Evolutionary conservation across 2,888 invertebrate species (phyloP), one percentile per base, ranked within the genome.

Genomic region (Tenthredo scrophulariae): DNA sequence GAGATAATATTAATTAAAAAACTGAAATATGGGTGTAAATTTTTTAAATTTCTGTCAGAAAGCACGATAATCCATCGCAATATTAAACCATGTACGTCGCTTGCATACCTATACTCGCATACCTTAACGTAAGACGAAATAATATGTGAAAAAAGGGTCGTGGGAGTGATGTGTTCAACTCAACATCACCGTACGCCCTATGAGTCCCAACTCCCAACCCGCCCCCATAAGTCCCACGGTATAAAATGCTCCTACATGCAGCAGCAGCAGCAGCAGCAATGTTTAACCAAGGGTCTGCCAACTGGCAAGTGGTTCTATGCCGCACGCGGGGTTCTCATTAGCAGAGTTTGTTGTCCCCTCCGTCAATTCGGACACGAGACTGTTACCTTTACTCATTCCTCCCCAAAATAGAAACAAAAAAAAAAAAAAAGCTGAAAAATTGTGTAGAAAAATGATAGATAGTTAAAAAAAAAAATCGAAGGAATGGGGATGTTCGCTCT

Each of bases 151-250:
- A 80, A 80, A 80, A 80, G 80, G 80, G 62, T 80, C 80, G 80
- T 80, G 80, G 80, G 80, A 80, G 58, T 80, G 18, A 33, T 77
- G 74, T 40, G 77, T 77, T 77, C 50, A 77, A 26, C 77, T 22
- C 58, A 22, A n/a, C 50, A 54, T 22, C 29, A 1, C 18, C 80
- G 77, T 62, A 50, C 80, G 80, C 80, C 80, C 80, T 80, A 80
- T 62, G 62, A 77, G 80, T 50, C 77, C 77, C 29, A 50, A 80
- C 26, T 62, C 26, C 79, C 79, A 54, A 79, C 54, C 62, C 80
- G 80, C 80, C 80, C 80, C 80, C 80, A 62, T 80, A 50, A 80
- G 80, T 80, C 80, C 80, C 80, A 80, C 80, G 80, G 80, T 80
- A 40, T 54, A 54, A 54, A 54, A n/a, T 54, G 80, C 79, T 62